Evolutionary conservation across 2,113 vertebrate species (phyloP), one percentile per base, ranked within the genome.

Genomic region (Nothobranchius furzeri): DNA sequence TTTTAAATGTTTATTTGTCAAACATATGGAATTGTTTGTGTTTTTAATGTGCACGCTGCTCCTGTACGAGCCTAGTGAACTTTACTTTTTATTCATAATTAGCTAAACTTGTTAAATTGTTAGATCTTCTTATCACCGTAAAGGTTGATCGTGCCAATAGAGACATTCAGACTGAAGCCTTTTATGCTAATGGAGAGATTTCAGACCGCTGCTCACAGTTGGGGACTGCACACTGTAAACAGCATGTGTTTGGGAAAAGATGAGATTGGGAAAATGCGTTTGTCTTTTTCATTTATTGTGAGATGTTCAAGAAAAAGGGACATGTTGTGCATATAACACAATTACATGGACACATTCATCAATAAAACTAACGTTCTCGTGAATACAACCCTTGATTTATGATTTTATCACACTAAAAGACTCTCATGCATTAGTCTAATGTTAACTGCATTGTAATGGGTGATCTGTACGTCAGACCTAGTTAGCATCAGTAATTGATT

Each of bases 401-500:
- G 60, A 70, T 57, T 82, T 9, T 88, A 88, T 85, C 79, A 75
- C 85, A 76, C 84, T 76, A 81, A 82, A 78, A 62, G 73, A 47
- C 63, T 72, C 55, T 85, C 49, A 70, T 80, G 72, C 80, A 75
- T 76, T 84, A 87, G 37, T 40, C 9, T 40, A 6, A 1, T 40
- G 37, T 85, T 83, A 83, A 84, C 67, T 79, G 73, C 69, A 82
- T 79, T 68, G 82, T 81, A 68, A 77, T 43, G 52, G 68, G 49
- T 77, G 87, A 88, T 82, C 68, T 83, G 73, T 65, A 88, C 72
- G 58, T 57, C 70, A 68, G 84, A 74, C 75, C 78, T 84, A 64
- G 61, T 89, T 85, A 87, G 79, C 79, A 87, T 76, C 71, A 85
- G 87, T 85, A 91, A 90, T 84, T 89, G 82, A 91, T 91, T 90